Percentiles rank a stretch among this genome's conserved stretches.
These are phyloP conservation scores for Ceratosolen solmsi DNA, from an alignment of 1,140 invertebrate genomes.

Conservation along the genomic window DNA sequence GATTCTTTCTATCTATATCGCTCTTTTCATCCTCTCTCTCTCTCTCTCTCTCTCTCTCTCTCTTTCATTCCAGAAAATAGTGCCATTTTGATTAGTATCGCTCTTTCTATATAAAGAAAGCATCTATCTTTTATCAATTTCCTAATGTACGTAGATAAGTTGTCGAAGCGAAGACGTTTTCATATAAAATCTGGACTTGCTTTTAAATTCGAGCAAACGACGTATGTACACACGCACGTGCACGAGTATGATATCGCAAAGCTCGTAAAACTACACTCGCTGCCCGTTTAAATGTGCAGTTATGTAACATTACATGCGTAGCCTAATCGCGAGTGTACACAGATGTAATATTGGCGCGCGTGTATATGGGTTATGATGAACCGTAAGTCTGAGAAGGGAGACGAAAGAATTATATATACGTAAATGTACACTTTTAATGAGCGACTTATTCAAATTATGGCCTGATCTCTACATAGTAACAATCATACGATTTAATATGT, in stretches of 20 bases:
- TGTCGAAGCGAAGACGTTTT: not conserved
- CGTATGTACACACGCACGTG: not conserved
- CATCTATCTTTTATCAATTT: slow-evolving; percentile 14
- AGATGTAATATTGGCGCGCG: not conserved
- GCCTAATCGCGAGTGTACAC: not conserved
- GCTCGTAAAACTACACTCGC: not conserved
- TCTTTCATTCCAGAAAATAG: slow-evolving; percentile 7
- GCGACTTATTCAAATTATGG: not conserved
- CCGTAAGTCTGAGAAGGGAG: not conserved
- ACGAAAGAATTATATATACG: not conserved
- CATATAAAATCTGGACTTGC: not conserved
- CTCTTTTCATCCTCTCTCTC: not conserved
- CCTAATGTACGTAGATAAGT: slow-evolving; percentile 28
- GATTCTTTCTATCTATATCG: not conserved
- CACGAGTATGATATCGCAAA: not conserved
- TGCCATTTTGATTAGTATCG: slow-evolving; percentile 43
- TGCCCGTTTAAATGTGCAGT: not conserved
- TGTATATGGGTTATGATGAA: not conserved
- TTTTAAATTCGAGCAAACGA: not conserved
- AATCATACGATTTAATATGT: not conserved
- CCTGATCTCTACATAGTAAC: not conserved
- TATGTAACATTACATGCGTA: slow-evolving; percentile 2
- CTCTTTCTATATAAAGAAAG: not conserved
- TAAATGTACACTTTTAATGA: not conserved
- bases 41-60: not conserved